Conservation (phyloP, 1,140 invertebrate genomes). For the Drosophila kanapiae region DNA sequence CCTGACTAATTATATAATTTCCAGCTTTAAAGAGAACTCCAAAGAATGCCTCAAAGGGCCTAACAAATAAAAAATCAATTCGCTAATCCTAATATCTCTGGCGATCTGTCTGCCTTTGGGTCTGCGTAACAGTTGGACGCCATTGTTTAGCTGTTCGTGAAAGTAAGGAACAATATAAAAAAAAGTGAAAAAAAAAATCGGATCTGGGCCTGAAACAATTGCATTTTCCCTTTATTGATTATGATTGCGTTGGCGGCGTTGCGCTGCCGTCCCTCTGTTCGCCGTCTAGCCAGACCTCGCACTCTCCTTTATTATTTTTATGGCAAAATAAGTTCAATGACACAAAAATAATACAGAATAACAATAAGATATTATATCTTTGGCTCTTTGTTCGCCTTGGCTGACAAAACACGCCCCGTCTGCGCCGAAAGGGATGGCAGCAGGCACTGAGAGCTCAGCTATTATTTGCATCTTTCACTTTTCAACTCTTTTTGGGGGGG, state of each 20-base stretch:
- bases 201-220: slow-evolving; percentile 33
- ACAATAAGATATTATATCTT: slow-evolving; percentile 76
- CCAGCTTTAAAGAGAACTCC: background rate
- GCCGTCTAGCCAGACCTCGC: slow-evolving; percentile 22
- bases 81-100: slow-evolving; percentile 26
- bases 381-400: slow-evolving; percentile 64
- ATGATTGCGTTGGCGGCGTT: slow-evolving; percentile 35
- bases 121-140: slow-evolving; percentile 19
- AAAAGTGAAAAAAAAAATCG: slow-evolving; percentile 16
- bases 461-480: slow-evolving; percentile 80
- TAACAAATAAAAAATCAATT: slow-evolving; percentile 34
- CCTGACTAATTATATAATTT: background rate
- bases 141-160: slow-evolving; percentile 18
- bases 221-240: slow-evolving; percentile 38
- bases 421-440: slow-evolving; percentile 27
- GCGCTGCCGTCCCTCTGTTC: slow-evolving; percentile 1
- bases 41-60: background rate
- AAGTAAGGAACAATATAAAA: slow-evolving; percentile 7
- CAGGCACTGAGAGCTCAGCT: slow-evolving; percentile 21
- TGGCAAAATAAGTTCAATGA: slow-evolving; percentile 79
- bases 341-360: slow-evolving; percentile 79
- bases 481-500: slow-evolving; percentile 70
- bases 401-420: slow-evolving; percentile 54
- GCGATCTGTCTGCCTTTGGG: slow-evolving; percentile 12
- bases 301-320: slow-evolving; percentile 57